phyloP scores from a whole-genome alignment of 2,797 vertebrate genomes.

The Ciconia nigra region DNA sequence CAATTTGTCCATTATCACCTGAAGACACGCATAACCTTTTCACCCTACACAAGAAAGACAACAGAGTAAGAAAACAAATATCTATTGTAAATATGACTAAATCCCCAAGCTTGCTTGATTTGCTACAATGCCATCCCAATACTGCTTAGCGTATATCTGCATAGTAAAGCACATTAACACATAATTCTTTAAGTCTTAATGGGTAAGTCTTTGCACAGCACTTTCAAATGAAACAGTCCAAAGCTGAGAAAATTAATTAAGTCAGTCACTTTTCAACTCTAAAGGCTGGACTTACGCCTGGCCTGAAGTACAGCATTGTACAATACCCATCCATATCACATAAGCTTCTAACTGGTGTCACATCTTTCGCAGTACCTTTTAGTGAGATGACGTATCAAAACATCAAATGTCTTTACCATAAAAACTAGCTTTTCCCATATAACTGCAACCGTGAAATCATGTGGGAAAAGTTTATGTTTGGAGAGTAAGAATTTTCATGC shows the following conservation, averaged over 20 bases:
- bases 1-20: slow-evolving; percentile 52
- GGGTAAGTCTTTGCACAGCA: neutral
- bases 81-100: slow-evolving; percentile 6
- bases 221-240: neutral
- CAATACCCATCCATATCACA: neutral
- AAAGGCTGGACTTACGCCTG: neutral
- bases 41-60: neutral
- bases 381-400: neutral
- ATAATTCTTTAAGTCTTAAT: neutral
- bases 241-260: neutral
- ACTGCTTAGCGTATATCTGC: neutral
- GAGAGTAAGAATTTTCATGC: neutral
- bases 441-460: neutral
- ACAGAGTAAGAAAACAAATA: neutral
- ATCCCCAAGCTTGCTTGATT: neutral
- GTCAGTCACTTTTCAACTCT: neutral
- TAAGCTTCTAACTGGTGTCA: neutral
- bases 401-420: neutral
- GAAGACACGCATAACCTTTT: slow-evolving; percentile 4
- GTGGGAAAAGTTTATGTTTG: neutral
- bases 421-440: neutral
- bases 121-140: neutral
- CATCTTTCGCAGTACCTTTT: neutral
- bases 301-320: neutral
- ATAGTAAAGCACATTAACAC: neutral